A percentile compares a stretch with the other conserved stretches of the same genome.
phyloP scores from a whole-genome alignment of 2,113 vertebrate genomes.

The Typhlomys cinereus region DNA sequence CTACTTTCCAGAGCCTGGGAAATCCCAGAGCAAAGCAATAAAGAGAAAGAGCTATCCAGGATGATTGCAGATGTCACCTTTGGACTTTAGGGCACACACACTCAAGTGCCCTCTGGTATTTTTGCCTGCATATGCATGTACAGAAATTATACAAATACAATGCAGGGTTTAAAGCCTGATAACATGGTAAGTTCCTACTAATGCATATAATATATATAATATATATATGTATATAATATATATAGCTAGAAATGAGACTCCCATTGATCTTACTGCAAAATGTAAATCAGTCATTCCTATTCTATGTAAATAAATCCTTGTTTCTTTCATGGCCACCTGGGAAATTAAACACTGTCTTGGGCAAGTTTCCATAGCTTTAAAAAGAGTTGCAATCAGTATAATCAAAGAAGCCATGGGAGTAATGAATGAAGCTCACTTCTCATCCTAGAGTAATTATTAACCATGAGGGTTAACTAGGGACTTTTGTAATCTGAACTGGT shows the following conservation, averaged over 20 bases:
- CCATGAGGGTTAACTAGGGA: neutral
- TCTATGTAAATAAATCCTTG: conserved; percentile 58
- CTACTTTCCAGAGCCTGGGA: too few species aligned
- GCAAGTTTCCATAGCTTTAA: conserved; percentile 48
- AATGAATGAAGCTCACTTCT: neutral
- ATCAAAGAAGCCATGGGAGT: neutral
- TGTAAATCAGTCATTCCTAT: neutral
- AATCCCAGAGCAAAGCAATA: too few species aligned
- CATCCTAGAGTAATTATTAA: neutral
- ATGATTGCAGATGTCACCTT: too few species aligned
- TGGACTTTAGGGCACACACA: too few species aligned
- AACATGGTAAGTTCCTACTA: neutral
- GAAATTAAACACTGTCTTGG: conserved; percentile 50
- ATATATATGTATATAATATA: neutral
- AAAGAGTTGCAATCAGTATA: conserved; percentile 22
- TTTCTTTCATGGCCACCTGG: conserved; percentile 20
- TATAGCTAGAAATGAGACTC: too few species aligned
- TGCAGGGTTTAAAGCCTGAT: conserved; percentile 14
- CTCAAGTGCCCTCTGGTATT: too few species aligned
- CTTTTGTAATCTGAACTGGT: neutral
- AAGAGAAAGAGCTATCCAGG: too few species aligned
- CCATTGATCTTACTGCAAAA: conserved; percentile 31
- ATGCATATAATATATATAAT: neutral
- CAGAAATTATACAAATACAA: neutral
- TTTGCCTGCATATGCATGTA: too few species aligned